These are phyloP conservation scores for Cerastis rubricosa DNA, from an alignment of 2,888 invertebrate genomes.

Conservation along the genomic window DNA sequence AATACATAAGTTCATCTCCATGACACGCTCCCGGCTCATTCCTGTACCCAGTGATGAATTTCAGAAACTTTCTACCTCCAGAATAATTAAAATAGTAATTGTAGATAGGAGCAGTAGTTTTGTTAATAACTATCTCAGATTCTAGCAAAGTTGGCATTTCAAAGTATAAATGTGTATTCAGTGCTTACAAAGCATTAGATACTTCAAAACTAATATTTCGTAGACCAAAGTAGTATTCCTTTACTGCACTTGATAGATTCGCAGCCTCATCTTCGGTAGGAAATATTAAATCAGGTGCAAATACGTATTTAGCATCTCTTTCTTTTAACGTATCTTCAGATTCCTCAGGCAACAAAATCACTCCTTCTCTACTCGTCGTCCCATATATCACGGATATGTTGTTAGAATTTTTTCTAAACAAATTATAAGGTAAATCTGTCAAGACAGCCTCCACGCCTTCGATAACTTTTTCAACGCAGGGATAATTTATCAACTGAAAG, in stretches of 20 bases:
- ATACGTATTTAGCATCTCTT: slow-evolving; percentile 73
- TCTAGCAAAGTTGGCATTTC: slow-evolving; percentile 76
- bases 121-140: slow-evolving; percentile 68
- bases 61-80: slow-evolving; percentile 77
- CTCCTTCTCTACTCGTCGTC: slow-evolving; percentile 76
- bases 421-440: slow-evolving; percentile 78
- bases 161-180: slow-evolving; percentile 77
- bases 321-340: slow-evolving; percentile 68
- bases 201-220: slow-evolving; percentile 80
- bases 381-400: slow-evolving; percentile 71
- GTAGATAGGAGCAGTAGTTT: slow-evolving; percentile 71
- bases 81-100: slow-evolving; percentile 79
- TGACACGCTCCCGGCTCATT: slow-evolving; percentile 76
- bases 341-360: slow-evolving; percentile 71
- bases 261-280: slow-evolving; percentile 70
- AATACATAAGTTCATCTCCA: slow-evolving; percentile 78
- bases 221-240: slow-evolving; percentile 83
- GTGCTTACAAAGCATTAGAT: slow-evolving; percentile 74
- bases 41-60: slow-evolving; percentile 65
- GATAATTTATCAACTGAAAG: slow-evolving; percentile 75
- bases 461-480: slow-evolving; percentile 78
- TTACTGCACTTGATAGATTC: slow-evolving; percentile 69
- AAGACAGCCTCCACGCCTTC: slow-evolving; percentile 75
- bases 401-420: slow-evolving; percentile 70
- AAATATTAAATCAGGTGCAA: slow-evolving; percentile 77